Base-by-base conservation (phyloP, 2,797 vertebrate species). In the Periophthalmus magnuspinnatus region DNA sequence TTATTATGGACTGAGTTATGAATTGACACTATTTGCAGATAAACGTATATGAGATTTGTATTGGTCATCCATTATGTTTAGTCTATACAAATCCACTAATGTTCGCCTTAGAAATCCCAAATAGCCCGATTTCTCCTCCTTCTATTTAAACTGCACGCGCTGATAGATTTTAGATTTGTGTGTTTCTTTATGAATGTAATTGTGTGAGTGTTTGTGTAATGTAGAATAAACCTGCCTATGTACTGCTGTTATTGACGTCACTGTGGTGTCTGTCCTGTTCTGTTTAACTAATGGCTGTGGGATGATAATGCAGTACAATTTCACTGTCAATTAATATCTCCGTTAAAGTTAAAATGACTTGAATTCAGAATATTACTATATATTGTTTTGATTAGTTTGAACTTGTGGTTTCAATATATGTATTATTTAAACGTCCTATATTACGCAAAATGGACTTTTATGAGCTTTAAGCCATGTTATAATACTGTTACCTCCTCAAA, bases 211-310 rank as follows among this genome's bases (percentile, higher is more conserved):
- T 74, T 69, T 75, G 33, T 48, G 71, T 84, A 61, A 14, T 74
- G 22, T 69, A 69, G 28, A 28, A 68, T 55, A 67, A 7, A 54
- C 65, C 69, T 80, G 68, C 69, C 32, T 63, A 36, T 34, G 67
- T 89, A 72, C n/a, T 87, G 65, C 75, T 76, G 75, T 84, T 63
- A n/a, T 79, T 66, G 63, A 75, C 61, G 79, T 85, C 78, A 70
- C 48, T 76, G 77, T 86, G 33, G 59, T 60, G n/a, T 67, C 71
- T 41, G 65, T 55, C 48, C 57, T 41, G 72, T 80, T 72, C 71
- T 24, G 54, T 75, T 73, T 70, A 64, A 69, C 55, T 69, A 67
- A 67, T 54, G 48, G 11, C 14, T 61, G 67, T 73, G 71, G 52
- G 72, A 68, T 1, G 66, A 68, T 0, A 62, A 72, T 41, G 74